Evolutionary conservation across 2,113 vertebrate species (phyloP), one percentile per base, ranked within the genome.

Genomic region (Guaruba guarouba): DNA sequence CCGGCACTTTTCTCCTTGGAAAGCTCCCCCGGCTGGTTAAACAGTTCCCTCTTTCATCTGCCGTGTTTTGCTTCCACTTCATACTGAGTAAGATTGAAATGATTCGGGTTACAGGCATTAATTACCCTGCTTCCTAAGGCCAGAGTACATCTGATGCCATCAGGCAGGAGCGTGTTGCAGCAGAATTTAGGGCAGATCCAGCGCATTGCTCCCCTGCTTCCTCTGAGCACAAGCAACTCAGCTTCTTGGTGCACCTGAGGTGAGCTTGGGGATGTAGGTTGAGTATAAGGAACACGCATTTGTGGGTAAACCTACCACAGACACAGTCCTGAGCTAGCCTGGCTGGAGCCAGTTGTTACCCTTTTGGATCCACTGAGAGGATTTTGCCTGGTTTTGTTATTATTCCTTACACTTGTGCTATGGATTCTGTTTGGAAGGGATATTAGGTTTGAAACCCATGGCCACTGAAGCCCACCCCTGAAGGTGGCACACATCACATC

Each of bases 41-140:
- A 66, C 86, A 82, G 66, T 78, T 95, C 64, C 33, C 52, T 68
- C 95, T 97, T 95, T 97, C 91, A 96, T 97, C 94, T 92, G 44
- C 48, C 31, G 20, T 96, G 86, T 93, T 96, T 95, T 95, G 55
- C 11, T 96, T 95, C 94, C 74, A 89, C 63, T 73, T 91, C 84
- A 75, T 84, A 64, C 89, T 95, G 93, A 97, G 89, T 95, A 93
- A 97, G 91, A 91, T 57, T 91, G 81, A 96, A 96, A 95, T 96
- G 9, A 95, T 91, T 73, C 0, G 3, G 84, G 77, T 51, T 89
- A 39, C 77, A 91, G 67, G 57, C 83, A 76, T 63, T 95, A 86
- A 97, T 97, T 91, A 95, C 75, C 44, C 79, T 44, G 12, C 74
- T 77, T 93, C 94, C 91, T 83, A 78, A 77, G 64, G 95, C 80